Evolutionary conservation across 2,888 invertebrate genomes (phyloP), one percentile per base, ranked within the genome.

Genomic region (Cryptosula pallasiana): DNA sequence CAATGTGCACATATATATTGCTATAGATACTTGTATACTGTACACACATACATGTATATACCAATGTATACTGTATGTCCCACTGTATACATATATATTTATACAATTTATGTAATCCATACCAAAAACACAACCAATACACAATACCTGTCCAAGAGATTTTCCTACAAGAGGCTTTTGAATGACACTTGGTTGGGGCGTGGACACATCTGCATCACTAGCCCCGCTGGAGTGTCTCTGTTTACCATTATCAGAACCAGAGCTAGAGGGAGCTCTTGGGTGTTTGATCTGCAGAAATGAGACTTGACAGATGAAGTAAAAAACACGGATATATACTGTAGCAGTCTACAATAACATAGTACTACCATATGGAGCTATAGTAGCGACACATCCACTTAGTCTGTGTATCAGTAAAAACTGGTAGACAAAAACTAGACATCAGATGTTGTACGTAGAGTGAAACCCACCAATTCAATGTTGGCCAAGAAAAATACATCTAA

Each of bases 231-330:
- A 63, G n/a, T 63, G 63, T 32, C 63, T 63, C 63, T 63, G 63
- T 27, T 63, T 63, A 32, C 63, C 63, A 63, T 27, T 63, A 27
- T 63, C 63, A 63, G 63, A 63, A 63, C 63, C 63, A 16, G 63
- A 63, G 63, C 63, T 63, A 63, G 63, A 63, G 32, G 63, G 63
- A 63, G 63, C 63, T 63, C 63, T 2, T 63, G 63, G 63, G 29
- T 63, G 63, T 27, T 63, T 63, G 9, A 63, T 63, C 63, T 63
- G n/a, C 27, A 63, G n/a, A n/a, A 45, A 45, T 45, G 20, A 45
- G 45, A 45, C 45, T 13, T 45, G 45, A 45, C 45, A 45, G 9
- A 20, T 20, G 45, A 20, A 13, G 45, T 13, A 13, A 45, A 45
- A 9, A 9, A 13, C 20, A 9, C 20, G 20, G 45, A 45, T 13